Evolutionary conservation across 2,113 vertebrate genomes (phyloP), one percentile per base, ranked within the genome.

Genomic region (Polypterus senegalus): DNA sequence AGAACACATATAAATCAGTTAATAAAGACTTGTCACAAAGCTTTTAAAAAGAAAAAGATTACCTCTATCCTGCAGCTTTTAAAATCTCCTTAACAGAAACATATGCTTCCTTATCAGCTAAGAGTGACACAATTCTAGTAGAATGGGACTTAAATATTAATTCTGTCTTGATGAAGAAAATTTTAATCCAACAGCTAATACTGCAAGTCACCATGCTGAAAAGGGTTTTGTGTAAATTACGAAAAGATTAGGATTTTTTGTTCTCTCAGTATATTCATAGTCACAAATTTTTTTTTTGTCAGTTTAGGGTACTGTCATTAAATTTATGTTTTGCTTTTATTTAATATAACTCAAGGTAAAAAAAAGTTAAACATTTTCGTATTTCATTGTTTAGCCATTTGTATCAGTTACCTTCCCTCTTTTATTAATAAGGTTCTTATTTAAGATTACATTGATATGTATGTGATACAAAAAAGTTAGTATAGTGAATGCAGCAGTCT

Each of bases 161-260:
- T 85, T 85, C 77, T 69, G 72, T 77, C 65, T 67, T 67, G 74
- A 74, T 69, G 80, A 86, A 79, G 82, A 76, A 62, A 79, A 77
- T 83, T 77, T 80, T 84, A 82, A 82, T 83, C 81, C 81, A 68
- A 76, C 65, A 65, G 73, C 76, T 84, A 84, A 84, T 84, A 62
- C 70, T 61, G 70, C 68, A 76, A 81, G 77, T 83, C 76, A 79
- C 76, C 72, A 55, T 59, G 63, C 64, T 65, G 76, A 76, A 79
- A 82, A 81, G 74, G 73, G 76, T 77, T 84, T 81, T 83, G 79
- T 83, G 80, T 82, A 82, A 84, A 84, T 83, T 76, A 82, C 77
- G 70, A 70, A 79, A 77, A 84, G 81, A 87, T 84, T 81, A 82
- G 72, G 27, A 27, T 27, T 78, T 78, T 69, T 77, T 73, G 68